These are phyloP conservation scores for Orgyia antiqua DNA, from an alignment of 2,888 invertebrate genomes.

Conservation along the genomic window DNA sequence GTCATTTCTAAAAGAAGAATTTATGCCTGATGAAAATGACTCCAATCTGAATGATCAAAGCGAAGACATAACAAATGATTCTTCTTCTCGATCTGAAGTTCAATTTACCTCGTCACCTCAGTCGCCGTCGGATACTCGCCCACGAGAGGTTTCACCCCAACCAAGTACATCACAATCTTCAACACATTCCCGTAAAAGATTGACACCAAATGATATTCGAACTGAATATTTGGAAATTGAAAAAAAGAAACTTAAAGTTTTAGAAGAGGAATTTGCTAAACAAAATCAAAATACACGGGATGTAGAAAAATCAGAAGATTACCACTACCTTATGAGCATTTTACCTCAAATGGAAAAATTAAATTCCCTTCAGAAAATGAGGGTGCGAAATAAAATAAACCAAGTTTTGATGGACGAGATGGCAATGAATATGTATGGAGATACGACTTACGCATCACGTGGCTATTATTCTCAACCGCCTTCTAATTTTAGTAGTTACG, in stretches of 20 bases:
- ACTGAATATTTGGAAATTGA: no score
- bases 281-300: constrained; percentile 5
- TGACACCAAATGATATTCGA: no score
- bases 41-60: no score
- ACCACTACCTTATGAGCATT: constrained; percentile 12
- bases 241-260: constrained; percentile 8
- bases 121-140: background rate
- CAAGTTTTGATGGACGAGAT: constrained; percentile 14
- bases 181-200: no score
- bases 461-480: background rate
- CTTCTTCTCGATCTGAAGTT: constrained; percentile 3
- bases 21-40: constrained; percentile 12
- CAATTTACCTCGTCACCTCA: constrained; percentile 1
- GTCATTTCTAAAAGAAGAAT: constrained; percentile 16
- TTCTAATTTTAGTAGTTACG: no score
- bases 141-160: constrained; percentile 2
- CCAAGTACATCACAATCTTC: constrained; percentile 4
- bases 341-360: constrained; percentile 12
- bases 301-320: constrained; percentile 12
- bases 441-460: constrained; percentile 1
- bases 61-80: background rate
- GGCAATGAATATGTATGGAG: constrained; percentile 1
- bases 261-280: constrained; percentile 10
- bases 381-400: constrained; percentile 13
- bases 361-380: constrained; percentile 10